A percentile compares a stretch with the other conserved stretches of the same genome.
Conservation (phyloP, 1,140 invertebrate species). For the Drosophila asahinai region DNA sequence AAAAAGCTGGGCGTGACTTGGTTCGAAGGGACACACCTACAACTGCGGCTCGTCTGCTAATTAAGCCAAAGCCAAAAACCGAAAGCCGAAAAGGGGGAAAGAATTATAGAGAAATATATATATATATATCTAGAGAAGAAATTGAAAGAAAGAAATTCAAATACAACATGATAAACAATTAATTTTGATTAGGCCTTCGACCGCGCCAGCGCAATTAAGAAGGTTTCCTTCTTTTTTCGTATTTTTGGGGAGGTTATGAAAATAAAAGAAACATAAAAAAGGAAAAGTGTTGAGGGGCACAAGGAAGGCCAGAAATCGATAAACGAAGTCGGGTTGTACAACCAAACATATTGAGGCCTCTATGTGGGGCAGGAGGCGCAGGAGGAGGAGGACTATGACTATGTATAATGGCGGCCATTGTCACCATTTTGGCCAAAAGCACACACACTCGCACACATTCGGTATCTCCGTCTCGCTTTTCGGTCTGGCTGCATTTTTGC, state of each 20-base stretch:
- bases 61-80: slow-evolving; percentile 47
- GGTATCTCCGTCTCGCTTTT: slow-evolving; percentile 16
- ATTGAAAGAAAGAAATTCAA: slow-evolving; percentile 78
- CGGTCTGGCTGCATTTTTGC: slow-evolving; percentile 55
- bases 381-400: slow-evolving; percentile 16
- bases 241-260: slow-evolving; percentile 16
- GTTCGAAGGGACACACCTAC: slow-evolving; percentile 66
- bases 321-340: slow-evolving; percentile 36
- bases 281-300: slow-evolving; percentile 62
- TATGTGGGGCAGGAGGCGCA: slow-evolving; percentile 34
- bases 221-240: slow-evolving; percentile 10
- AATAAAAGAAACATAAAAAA: slow-evolving; percentile 41
- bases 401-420: slow-evolving; percentile 77
- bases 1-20: slow-evolving; percentile 63
- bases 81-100: slow-evolving; percentile 22
- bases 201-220: slow-evolving; percentile 72
- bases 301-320: slow-evolving; percentile 65
- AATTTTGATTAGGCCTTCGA: slow-evolving; percentile 77
- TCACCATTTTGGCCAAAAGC: slow-evolving; percentile 66
- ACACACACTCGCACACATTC: slow-evolving; percentile 19
- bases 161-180: slow-evolving; percentile 84
- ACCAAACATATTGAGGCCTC: slow-evolving; percentile 41
- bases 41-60: slow-evolving; percentile 70
- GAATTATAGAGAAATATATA: slow-evolving; percentile 38
- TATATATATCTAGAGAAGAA: slow-evolving; percentile 33